Base-by-base conservation (phyloP, 2,888 invertebrate species). In the Parascotia fuliginaria region DNA sequence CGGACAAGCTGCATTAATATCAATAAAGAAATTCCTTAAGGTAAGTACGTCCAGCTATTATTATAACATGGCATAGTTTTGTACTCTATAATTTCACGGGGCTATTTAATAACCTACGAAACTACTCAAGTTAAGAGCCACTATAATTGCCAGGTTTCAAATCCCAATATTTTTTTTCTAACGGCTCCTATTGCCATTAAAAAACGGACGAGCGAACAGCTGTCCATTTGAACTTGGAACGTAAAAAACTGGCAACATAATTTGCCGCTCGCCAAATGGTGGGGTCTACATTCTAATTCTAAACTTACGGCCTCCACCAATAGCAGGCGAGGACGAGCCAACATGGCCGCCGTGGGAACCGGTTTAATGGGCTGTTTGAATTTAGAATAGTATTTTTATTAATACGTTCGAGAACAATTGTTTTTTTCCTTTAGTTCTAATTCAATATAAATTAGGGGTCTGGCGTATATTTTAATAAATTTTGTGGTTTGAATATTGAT, bases 271-370 rank as follows among this genome's bases (percentile, higher is more conserved):
- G 87, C 88, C 87, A 90, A 91, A 91, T 89, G 91, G 91, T 89
- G 88, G 91, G 91, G 90, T 87, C 87, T 85, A 88, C 85, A 89
- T 91, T 92, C 91, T 92, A 91, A 92, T 92, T 89, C 90, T 90
- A 90, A 89, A 87, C 89, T 79, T 75, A 76, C 68, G 87, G 86
- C 89, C 89, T 87, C 88, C 84, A 78, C 92, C 92, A 92, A 92
- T 92, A 77, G 86, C 88, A 82, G 84, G 78, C 90, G 89, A 88
- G 91, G 89, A 90, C 89, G 88, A 85, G 65, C 81, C 83, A 91
- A 88, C 83, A 91, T 91, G 92, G 91, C 91, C 85, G 85, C 83
- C 89, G 90, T 91, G 91, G 89, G 91, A 91, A 91, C 89, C 89
- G 87, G 89, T 89, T n/a, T 92, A 87, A 90, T 90, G 85, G 89